Evolutionary conservation across 2,888 invertebrate genomes (phyloP), one percentile per base, ranked within the genome.

Genomic region (Empis livida): DNA sequence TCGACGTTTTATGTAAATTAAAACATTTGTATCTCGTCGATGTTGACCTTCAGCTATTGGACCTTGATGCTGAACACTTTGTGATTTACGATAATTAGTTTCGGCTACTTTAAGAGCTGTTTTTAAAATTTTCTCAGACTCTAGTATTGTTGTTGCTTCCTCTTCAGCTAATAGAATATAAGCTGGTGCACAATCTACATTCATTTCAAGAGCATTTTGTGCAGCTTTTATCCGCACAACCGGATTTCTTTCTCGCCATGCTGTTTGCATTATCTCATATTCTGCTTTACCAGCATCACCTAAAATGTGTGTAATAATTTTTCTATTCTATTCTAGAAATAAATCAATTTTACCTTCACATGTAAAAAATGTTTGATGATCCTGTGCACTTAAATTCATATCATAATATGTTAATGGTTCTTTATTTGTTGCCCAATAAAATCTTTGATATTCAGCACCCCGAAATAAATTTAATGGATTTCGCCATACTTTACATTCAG

Each of bases 331-430:
- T n/a, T n/a, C n/a, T n/a, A n/a, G n/a, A 17, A 13, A n/a, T 13
- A 13, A 37, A 16, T 8, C 1, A 37, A 14, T 37, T 37, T 41
- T 51, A 53, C 68, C 84, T 65, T 93, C 92, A 68, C 92, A 91
- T 0, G 90, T 92, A 63, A 94, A 93, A 70, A 92, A 91, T 5
- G 90, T 92, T 68, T 96, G 96, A 70, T 99, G 97, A 71, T 97
- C 97, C 72, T 97, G 96, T 16, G 97, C 96, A 0, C 95, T 94
- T 41, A 97, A 74, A 70, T 97, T 99, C 96, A 97, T 96, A 64
- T 99, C 97, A 68, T 97, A 95, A 71, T 93, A 97, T 0, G 97
- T 97, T 40, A 97, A 75, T 0, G 97, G 95, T 57, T 97, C 94
- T 61, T 92, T 90, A 56, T 85, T 85, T 2, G 90, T 90, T 1